Percentiles rank a stretch among this genome's conserved stretches.
These are phyloP conservation scores for Apodemus speciosus DNA, from an alignment of 2,113 vertebrate species.

Conservation along the genomic window DNA sequence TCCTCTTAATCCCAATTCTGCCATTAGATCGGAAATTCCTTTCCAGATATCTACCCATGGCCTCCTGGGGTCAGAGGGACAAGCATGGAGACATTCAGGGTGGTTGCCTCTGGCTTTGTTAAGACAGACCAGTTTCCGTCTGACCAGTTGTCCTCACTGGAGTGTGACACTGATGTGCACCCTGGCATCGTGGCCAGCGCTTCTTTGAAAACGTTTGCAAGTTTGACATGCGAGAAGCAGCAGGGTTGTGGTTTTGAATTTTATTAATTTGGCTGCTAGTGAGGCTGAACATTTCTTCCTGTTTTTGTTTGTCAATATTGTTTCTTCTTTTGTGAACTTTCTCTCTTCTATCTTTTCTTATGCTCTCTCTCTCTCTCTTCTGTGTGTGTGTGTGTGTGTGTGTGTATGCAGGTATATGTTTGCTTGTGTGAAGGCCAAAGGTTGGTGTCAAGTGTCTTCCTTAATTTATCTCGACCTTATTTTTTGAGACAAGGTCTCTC, in stretches of 20 bases:
- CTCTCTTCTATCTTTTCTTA: background rate
- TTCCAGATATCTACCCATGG: background rate
- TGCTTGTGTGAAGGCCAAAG: background rate
- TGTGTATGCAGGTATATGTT: too few species aligned
- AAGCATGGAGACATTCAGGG: background rate
- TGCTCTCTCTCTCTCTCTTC: too few species aligned
- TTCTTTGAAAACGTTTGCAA: slow-evolving; percentile 54
- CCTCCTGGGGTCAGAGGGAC: background rate
- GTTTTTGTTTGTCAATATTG: slow-evolving; percentile 69
- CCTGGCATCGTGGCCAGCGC: background rate
- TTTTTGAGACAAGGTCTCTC: background rate
- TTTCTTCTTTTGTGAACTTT: slow-evolving; percentile 65
- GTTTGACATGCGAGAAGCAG: slow-evolving; percentile 33
- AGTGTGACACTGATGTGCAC: background rate
- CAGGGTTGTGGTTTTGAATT: slow-evolving; percentile 80
- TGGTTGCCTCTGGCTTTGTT: background rate
- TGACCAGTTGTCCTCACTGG: background rate
- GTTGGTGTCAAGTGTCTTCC: background rate
- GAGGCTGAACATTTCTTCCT: slow-evolving; percentile 69
- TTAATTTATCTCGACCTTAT: background rate
- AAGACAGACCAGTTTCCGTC: background rate
- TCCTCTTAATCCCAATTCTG: slow-evolving; percentile 22
- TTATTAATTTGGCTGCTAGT: slow-evolving; percentile 74
- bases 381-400: background rate
- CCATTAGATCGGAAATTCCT: background rate